phyloP scores from a whole-genome alignment of 2,113 vertebrate genomes.

The Daphoenositta chrysoptera region DNA sequence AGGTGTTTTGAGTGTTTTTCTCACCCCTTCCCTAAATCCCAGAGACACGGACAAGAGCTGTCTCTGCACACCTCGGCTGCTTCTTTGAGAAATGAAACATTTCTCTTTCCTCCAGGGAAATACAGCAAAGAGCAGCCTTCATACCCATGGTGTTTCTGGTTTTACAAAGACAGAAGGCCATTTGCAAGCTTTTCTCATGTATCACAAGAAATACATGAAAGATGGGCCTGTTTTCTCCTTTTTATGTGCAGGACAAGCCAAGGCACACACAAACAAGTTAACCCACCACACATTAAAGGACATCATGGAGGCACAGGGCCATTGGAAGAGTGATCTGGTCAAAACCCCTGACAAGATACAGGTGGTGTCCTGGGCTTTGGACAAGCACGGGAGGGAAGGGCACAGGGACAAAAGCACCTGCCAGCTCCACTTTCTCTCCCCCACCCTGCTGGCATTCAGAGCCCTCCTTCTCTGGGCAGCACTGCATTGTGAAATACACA shows the following conservation, averaged over 20 bases:
- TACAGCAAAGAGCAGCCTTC: background rate
- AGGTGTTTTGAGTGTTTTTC: background rate
- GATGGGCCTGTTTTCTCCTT: background rate
- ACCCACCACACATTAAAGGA: background rate
- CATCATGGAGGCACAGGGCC: background rate
- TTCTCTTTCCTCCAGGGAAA: background rate
- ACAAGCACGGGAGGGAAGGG: background rate
- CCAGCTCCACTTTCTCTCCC: background rate
- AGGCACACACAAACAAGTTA: background rate
- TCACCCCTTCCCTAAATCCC: background rate
- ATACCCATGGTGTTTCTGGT: background rate
- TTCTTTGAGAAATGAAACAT: background rate
- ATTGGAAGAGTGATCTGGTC: fast-evolving
- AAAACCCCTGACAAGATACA: background rate
- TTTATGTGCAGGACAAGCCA: background rate
- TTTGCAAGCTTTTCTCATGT: background rate
- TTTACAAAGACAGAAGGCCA: background rate
- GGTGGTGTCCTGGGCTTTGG: background rate
- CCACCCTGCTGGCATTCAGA: fast-evolving
- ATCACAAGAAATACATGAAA: background rate
- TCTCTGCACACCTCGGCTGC: background rate
- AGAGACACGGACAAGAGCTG: background rate
- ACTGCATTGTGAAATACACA: background rate
- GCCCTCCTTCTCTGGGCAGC: background rate
- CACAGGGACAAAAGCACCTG: background rate